Base-by-base conservation (phyloP, 1,140 invertebrate genomes). In the Megathymus violae region DNA sequence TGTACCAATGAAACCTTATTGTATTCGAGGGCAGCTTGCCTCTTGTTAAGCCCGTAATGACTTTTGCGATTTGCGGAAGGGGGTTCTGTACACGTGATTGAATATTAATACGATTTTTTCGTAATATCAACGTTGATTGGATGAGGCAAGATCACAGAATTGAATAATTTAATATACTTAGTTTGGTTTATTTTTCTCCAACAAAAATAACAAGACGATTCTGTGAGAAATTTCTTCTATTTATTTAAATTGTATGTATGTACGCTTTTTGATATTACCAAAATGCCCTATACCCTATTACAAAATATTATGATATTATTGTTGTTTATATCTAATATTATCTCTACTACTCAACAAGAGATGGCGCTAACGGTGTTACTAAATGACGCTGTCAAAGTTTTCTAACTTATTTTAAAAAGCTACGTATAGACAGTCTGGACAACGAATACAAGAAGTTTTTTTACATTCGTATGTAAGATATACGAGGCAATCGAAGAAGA, bases 1-100 rank as follows among this genome's bases (percentile, higher is more conserved):
- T 72, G 67, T 62, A 68, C 63, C 63, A 60, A 74, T 68, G 69
- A 68, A 71, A 67, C 72, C 66, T 76, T 69, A 67, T 65, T 59
- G 59, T 58, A 43, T 59, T 58, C 44, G 46, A 43, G 43, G 22
- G 47, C 40, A 54, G 41, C 25, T 11, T 56, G 46, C 64, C 44
- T 61, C 50, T 56, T 41, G 52, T 62, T 38, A 46, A 27, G 15
- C 38, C n/a, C 15, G 27, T 51, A 52, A 65, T 60, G 48, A 65
- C 56, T 59, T 65, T 60, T 60, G 31, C 56, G 48, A 47, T 47
- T 60, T 48, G 56, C 52, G 52, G 58, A 60, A 48, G 36, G 15
- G 22, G 16, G 22, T 17, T 17, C 27, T 52, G 34, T 41, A 50
- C 16, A 46, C 48, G 31, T 51, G 48, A 62, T 51, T 46, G 48